A percentile compares a stretch with the other conserved stretches of the same genome.
Evolutionary conservation across 2,113 vertebrate species (phyloP).

Genomic region (Seriola aureovittata): DNA sequence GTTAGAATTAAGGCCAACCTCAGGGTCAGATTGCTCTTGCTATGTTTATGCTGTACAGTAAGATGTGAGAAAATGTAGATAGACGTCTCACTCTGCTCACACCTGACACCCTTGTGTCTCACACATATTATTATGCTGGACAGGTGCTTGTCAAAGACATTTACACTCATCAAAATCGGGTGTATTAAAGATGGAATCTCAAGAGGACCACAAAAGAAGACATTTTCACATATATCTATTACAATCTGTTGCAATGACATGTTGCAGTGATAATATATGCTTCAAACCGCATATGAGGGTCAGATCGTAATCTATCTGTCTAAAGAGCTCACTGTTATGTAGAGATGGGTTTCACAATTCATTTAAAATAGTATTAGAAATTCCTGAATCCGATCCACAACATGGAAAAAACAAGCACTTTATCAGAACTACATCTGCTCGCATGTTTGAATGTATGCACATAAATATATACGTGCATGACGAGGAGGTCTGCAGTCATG

Average conservation of each 20-base stretch:
- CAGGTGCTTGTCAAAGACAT: constrained; percentile 41
- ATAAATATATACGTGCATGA: background rate
- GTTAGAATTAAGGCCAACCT: constrained; percentile 10
- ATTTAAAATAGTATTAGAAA: no score
- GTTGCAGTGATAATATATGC: constrained; percentile 18
- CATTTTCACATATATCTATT: constrained; percentile 30
- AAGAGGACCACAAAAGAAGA: constrained; percentile 3
- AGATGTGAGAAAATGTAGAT: constrained; percentile 35
- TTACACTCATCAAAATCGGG: constrained; percentile 46
- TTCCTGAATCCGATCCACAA: no score
- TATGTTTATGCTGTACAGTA: constrained; percentile 26
- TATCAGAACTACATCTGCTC: background rate
- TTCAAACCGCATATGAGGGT: no score
- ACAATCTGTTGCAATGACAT: constrained; percentile 1
- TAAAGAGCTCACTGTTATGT: background rate
- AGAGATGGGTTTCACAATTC: no score
- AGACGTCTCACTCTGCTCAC: constrained; percentile 39
- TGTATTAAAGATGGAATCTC: constrained; percentile 28
- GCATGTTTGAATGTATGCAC: background rate
- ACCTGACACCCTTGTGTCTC: constrained; percentile 53
- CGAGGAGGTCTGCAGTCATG: background rate
- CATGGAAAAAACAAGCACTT: background rate
- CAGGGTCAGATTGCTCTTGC: constrained; percentile 27
- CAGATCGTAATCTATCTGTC: background rate
- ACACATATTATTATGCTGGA: constrained; percentile 51